Conservation (phyloP, 2,113 vertebrate species). For the Himantopus leucocephalus region DNA sequence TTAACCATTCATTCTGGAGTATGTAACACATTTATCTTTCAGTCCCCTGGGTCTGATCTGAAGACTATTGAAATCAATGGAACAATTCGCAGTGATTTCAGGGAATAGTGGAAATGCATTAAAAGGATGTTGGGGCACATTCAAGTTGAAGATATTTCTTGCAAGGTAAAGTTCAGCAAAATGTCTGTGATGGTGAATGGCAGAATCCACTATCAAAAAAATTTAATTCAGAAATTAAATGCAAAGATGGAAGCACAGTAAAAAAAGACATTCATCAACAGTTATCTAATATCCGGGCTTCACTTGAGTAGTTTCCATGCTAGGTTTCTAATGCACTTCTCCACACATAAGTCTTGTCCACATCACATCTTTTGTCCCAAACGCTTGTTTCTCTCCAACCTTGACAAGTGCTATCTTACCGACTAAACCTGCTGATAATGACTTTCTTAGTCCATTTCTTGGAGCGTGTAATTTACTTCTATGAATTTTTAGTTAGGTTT, state of each 20-base stretch:
- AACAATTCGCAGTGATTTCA: rapidly evolving
- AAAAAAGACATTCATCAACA: not conserved
- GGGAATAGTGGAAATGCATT: not conserved
- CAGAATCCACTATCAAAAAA: not conserved
- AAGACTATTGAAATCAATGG: not conserved
- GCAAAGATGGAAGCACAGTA: not conserved
- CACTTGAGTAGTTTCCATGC: not conserved
- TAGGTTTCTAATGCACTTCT: not conserved
- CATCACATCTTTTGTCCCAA: not conserved
- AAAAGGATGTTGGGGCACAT: not conserved
- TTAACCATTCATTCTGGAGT: not conserved
- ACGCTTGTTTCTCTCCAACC: not conserved
- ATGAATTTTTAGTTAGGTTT: not conserved
- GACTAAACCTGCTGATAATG: not conserved
- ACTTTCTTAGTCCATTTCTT: not conserved
- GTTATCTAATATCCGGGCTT: not conserved
- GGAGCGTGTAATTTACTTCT: not conserved
- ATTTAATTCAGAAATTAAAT: not conserved
- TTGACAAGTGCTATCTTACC: not conserved
- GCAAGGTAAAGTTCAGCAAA: not conserved
- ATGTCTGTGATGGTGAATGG: not conserved
- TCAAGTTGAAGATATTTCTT: not conserved
- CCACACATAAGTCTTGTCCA: not conserved
- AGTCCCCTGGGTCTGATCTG: not conserved
- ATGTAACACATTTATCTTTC: not conserved